Base-by-base conservation (phyloP, 2,888 invertebrate genomes). In the Sinhomidia bicolor region DNA sequence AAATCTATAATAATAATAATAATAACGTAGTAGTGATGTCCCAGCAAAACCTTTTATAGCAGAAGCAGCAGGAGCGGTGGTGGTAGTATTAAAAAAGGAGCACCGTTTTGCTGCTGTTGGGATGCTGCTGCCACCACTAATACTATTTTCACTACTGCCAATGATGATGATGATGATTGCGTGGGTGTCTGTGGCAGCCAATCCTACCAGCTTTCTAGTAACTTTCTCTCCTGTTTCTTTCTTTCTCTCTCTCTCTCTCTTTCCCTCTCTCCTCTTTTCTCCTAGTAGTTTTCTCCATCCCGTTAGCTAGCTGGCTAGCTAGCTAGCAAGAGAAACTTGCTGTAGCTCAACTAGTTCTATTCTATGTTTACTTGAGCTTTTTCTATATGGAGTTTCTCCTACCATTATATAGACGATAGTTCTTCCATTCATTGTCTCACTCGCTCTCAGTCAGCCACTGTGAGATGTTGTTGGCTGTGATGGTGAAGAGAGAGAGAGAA, bases 131-230 rank as follows among this genome's bases (percentile, higher is more conserved):
- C n/a, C 44, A 29, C 80, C 44, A n/a, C 81, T 81, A 44, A 60
- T 62, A 79, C 78, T 68, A 17, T 32, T 68, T 17, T n/a, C 51
- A 47, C 62, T 82, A 20, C 29, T 68, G 44, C 7, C 14, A 29
- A 51, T 79, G 74, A 81, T 60, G 86, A 86, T 86, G 68, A 79
- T 79, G 87, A 88, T 88, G 87, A 90, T 88, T 91, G 91, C 91
- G 91, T 91, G 91, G 91, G 91, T 90, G 91, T 90, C 87, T 85
- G 91, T 90, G 83, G 90, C 89, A 91, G 89, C 90, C 90, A 89
- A 87, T 87, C 90, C 89, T 89, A 87, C 80, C 86, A 71, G 86
- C 71, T 81, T 87, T 78, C 68, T 80, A n/a, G 80, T 54, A 81
- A 87, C 86, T 80, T 81, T 87, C 81, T 74, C 60, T 62, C 51